A percentile compares a stretch with the other conserved stretches of the same genome.
phyloP scores from a whole-genome alignment of 2,888 invertebrate genomes.

The Aspidiotus rigidus region DNA sequence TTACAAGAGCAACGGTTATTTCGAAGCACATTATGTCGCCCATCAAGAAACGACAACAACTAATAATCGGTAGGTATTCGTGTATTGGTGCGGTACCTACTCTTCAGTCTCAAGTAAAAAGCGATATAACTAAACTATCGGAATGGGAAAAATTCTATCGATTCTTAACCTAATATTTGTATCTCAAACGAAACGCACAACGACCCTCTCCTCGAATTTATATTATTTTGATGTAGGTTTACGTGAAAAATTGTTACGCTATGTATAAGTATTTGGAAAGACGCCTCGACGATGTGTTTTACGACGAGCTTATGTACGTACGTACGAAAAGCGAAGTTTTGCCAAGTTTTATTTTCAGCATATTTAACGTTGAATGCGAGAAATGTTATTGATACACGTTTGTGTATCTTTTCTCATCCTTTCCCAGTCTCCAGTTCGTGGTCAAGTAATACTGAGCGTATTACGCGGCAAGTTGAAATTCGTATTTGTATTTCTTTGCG shows the following conservation, averaged over 20 bases:
- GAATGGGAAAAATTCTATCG: not conserved
- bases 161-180: not conserved
- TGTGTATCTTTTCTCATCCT: not conserved
- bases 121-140: no score
- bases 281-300: no score
- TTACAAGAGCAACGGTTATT: conserved; percentile 40
- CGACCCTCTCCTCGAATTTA: not conserved
- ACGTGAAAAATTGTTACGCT: not conserved
- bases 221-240: not conserved
- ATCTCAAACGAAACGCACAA: no score
- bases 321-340: conserved; percentile 11
- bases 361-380: conserved; percentile 3
- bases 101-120: no score
- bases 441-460: not conserved
- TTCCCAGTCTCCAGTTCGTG: conserved; percentile 1
- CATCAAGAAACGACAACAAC: conserved; percentile 50
- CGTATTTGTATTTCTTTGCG: no score
- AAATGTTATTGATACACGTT: conserved; percentile 2
- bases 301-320: not conserved
- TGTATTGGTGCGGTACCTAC: no score
- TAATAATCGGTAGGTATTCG: conserved; percentile 13
- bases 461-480: no score
- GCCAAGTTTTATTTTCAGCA: conserved; percentile 28
- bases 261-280: no score
- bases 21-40: conserved; percentile 65